Evolutionary conservation across 2,797 vertebrate species (phyloP).

Genomic region (Pogoniulus pusillus): DNA sequence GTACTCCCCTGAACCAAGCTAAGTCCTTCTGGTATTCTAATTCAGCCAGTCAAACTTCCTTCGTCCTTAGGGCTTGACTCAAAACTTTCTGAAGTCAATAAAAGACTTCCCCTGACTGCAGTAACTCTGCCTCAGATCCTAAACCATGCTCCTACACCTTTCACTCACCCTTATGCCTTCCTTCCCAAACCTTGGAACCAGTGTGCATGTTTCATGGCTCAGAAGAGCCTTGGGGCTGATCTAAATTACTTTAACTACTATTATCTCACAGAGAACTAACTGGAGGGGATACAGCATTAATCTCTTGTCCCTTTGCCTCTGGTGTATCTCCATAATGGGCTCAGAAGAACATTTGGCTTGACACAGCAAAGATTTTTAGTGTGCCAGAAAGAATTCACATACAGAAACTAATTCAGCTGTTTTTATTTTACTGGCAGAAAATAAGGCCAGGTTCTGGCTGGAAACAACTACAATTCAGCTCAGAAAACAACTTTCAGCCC

Average conservation of each 20-base stretch:
- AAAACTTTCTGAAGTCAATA: constrained; percentile 54
- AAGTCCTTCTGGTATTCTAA: constrained; percentile 46
- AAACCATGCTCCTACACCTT: not conserved
- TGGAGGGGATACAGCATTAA: not conserved
- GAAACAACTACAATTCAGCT: constrained; percentile 32
- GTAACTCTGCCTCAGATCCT: constrained; percentile 22
- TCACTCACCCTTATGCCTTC: not conserved
- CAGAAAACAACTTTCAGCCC: constrained; percentile 9
- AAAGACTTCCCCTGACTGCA: constrained; percentile 25
- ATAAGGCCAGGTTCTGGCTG: constrained; percentile 40
- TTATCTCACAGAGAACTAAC: constrained; percentile 32
- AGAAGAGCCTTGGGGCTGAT: constrained; percentile 16
- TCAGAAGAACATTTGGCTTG: constrained; percentile 59
- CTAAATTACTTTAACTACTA: constrained; percentile 25
- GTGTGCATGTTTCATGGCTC: not conserved
- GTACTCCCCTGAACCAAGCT: constrained; percentile 16
- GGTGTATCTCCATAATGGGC: constrained; percentile 15
- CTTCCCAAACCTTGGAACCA: not conserved
- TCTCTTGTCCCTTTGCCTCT: constrained; percentile 50
- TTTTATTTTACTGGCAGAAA: constrained; percentile 50
- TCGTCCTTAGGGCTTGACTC: constrained; percentile 33
- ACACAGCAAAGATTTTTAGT: constrained; percentile 11
- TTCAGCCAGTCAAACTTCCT: constrained; percentile 35
- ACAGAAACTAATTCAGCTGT: constrained; percentile 47
- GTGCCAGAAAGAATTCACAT: constrained; percentile 27